A percentile compares a stretch with the other conserved stretches of the same genome.
phyloP scores from a whole-genome alignment of 2,797 vertebrate genomes.

The Crax fasciolata region DNA sequence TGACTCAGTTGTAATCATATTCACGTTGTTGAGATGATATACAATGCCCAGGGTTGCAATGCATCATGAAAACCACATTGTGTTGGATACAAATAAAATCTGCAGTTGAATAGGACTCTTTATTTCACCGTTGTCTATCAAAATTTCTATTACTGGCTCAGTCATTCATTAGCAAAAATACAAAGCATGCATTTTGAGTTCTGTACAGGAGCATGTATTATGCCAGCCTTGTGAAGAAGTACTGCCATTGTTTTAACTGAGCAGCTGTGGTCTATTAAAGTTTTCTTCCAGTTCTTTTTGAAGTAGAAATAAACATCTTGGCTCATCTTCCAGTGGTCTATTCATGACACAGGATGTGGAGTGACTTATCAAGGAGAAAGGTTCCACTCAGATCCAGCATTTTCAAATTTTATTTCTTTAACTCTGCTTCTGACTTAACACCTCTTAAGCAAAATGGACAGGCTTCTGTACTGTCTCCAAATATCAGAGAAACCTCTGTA shows the following conservation, averaged over 20 bases:
- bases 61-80: background rate
- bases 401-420: background rate
- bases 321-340: background rate
- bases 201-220: background rate
- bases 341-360: background rate
- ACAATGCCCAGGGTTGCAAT: conserved; percentile 13
- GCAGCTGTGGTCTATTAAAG: background rate
- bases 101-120: conserved; percentile 28
- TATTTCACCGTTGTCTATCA: conserved; percentile 45
- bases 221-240: background rate
- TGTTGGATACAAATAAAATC: conserved; percentile 55
- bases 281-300: background rate
- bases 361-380: background rate
- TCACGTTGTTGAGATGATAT: conserved; percentile 21
- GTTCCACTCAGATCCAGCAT: background rate
- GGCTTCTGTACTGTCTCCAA: background rate
- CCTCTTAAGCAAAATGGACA: background rate
- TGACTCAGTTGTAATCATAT: conserved; percentile 42
- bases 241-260: background rate
- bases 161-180: conserved; percentile 65
- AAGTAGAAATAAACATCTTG: background rate
- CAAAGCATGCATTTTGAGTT: background rate
- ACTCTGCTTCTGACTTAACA: background rate
- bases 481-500: background rate
- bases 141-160: conserved; percentile 62